phyloP scores from a whole-genome alignment of 2,888 invertebrate species.

The Yponomeuta evonymella region DNA sequence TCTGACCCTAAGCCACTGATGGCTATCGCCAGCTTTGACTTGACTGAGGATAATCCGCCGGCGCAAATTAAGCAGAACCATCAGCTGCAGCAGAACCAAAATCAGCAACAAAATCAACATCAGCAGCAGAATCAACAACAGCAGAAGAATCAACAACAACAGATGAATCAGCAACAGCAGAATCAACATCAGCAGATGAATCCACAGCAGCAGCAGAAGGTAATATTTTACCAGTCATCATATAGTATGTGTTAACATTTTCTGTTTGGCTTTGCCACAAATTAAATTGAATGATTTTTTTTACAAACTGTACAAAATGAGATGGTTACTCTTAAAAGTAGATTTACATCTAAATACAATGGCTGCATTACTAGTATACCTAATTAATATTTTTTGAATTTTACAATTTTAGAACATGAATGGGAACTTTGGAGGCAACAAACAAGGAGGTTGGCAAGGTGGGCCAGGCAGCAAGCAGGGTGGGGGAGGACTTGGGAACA shows the following conservation, averaged over 20 bases:
- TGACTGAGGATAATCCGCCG: neutral
- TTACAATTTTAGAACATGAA: slow-evolving; percentile 46
- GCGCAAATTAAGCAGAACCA: neutral
- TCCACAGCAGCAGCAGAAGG: slow-evolving; percentile 26
- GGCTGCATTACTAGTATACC: too few relatives aligned
- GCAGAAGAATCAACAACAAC: too few relatives aligned
- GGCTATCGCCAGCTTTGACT: neutral
- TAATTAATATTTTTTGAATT: neutral
- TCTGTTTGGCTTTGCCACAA: too few relatives aligned
- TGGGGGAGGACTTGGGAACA: slow-evolving; percentile 40
- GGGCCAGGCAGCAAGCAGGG: slow-evolving; percentile 40
- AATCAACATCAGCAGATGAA: too few relatives aligned
- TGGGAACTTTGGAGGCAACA: slow-evolving; percentile 35
- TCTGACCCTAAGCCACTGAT: neutral
- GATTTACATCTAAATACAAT: too few relatives aligned
- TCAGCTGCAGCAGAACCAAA: slow-evolving; percentile 38
- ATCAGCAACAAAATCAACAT: too few relatives aligned
- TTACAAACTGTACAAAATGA: neutral
- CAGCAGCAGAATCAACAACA: too few relatives aligned
- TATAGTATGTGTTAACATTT: too few relatives aligned
- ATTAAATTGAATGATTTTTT: slow-evolving; percentile 9
- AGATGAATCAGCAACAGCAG: too few relatives aligned
- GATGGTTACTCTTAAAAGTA: neutral
- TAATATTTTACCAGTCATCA: slow-evolving; percentile 10
- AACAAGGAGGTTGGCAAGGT: neutral